Percentiles rank a stretch among this genome's conserved stretches.
Conservation (phyloP, 2,113 vertebrate genomes). For the Odocoileus virginianus region DNA sequence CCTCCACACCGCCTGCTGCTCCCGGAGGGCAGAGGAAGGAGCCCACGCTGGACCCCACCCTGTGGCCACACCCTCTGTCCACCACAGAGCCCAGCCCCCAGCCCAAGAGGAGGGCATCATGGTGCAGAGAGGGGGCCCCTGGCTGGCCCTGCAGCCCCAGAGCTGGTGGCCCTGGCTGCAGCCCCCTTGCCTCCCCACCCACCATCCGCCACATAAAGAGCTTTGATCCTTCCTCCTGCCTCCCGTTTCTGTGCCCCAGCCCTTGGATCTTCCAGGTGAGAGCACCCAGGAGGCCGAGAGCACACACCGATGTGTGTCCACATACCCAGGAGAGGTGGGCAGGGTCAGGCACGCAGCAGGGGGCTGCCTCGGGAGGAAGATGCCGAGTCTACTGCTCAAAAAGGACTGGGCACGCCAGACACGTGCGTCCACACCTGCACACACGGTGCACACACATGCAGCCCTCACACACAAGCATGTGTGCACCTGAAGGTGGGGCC, state of each 20-base stretch:
- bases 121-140: rapidly evolving
- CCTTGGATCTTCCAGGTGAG: rapidly evolving
- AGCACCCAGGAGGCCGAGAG: neutral
- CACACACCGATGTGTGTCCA: rapidly evolving
- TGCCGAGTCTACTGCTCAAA: rapidly evolving
- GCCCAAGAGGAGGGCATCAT: too few species aligned
- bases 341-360: rapidly evolving
- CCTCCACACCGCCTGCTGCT: rapidly evolving
- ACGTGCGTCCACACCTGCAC: rapidly evolving
- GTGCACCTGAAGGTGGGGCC: neutral
- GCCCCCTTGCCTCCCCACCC: rapidly evolving
- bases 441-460: neutral
- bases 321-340: rapidly evolving
- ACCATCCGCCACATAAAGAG: neutral
- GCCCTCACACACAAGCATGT: neutral
- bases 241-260: neutral
- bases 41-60: neutral
- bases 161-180: neutral
- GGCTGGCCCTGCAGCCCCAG: too few species aligned
- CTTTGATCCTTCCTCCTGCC: neutral
- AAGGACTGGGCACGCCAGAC: neutral
- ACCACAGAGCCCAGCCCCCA: neutral
- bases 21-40: neutral
- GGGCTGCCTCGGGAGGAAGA: rapidly evolving
- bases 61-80: neutral